phyloP scores from a whole-genome alignment of 2,113 vertebrate genomes.

The cattle (Bos taurus) region ARS-UCD2.0 NC_037336.1:102290501-102291000 shows the following conservation, averaged over 20 bases:
- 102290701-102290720: neutral
- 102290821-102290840: neutral
- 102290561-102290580: too few relatives aligned
- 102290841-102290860: neutral
- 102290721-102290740: fast-evolving
- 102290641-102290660: neutral
- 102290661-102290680: neutral
- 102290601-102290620: too few relatives aligned
- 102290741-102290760: neutral
- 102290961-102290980: neutral
- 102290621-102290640: neutral
- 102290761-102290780: fast-evolving
- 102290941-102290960: neutral
- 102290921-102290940: neutral
- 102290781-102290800: fast-evolving
- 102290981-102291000: neutral
- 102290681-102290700: neutral
- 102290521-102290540: too few relatives aligned
- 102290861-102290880: neutral
- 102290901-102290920: neutral
- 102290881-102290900: fast-evolving
- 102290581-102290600: too few relatives aligned
- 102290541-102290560: too few relatives aligned
- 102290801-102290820: fast-evolving
- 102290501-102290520: too few relatives aligned